phyloP scores from a whole-genome alignment of 2,797 vertebrate species.

The Galaxias olidus region DNA sequence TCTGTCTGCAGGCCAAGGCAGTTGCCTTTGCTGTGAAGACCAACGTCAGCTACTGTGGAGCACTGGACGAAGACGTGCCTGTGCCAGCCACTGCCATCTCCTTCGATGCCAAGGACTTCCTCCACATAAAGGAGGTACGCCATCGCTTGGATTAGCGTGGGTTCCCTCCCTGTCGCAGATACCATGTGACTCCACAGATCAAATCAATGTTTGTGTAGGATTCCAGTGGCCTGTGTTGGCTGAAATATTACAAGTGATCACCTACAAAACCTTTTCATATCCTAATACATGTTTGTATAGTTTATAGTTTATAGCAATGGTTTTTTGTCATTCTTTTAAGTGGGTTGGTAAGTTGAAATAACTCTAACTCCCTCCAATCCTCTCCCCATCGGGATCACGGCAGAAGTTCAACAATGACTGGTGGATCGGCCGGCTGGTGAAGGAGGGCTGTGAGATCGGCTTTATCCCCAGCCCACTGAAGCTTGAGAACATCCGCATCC shows the following conservation, averaged over 20 bases:
- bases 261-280: too few relatives aligned
- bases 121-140: conserved; percentile 94
- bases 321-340: too few relatives aligned
- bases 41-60: conserved; percentile 91
- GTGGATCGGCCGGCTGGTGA: conserved; percentile 91
- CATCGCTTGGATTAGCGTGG: background rate
- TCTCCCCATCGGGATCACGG: background rate
- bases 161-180: too few relatives aligned
- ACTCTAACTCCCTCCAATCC: too few relatives aligned
- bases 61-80: conserved; percentile 86
- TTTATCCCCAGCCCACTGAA: conserved; percentile 96
- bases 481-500: conserved; percentile 90
- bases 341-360: too few relatives aligned
- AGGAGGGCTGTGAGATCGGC: conserved; percentile 82
- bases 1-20: conserved; percentile 81
- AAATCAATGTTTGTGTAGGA: too few relatives aligned
- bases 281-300: too few relatives aligned
- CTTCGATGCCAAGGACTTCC: conserved; percentile 93
- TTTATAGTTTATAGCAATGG: too few relatives aligned
- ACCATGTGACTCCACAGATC: too few relatives aligned
- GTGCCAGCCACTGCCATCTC: conserved; percentile 93
- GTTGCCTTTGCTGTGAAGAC: conserved; percentile 94
- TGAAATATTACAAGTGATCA: background rate
- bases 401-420: conserved; percentile 98
- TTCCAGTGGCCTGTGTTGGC: background rate